These are phyloP conservation scores for Taeniopygia guttata DNA, from an alignment of 2,797 vertebrate genomes.

Conservation along the genomic window DNA sequence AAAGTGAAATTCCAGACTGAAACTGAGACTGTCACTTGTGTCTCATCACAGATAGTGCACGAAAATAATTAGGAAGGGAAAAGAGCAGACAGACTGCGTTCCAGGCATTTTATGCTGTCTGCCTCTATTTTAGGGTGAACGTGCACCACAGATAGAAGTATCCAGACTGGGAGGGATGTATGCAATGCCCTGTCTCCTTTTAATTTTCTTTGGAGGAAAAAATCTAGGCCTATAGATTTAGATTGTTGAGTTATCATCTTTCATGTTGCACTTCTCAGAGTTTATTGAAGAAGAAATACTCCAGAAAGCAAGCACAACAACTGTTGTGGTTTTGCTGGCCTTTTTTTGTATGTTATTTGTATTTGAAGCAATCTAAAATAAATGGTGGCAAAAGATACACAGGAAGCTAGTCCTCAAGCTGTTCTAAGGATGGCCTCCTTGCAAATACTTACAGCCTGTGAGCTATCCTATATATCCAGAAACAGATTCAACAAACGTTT, in stretches of 20 bases:
- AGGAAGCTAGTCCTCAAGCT: background rate
- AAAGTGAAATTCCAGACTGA: slow-evolving; percentile 38
- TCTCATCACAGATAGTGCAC: slow-evolving; percentile 7
- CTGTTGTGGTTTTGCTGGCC: background rate
- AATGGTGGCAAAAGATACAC: background rate
- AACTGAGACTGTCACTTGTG: slow-evolving; percentile 9
- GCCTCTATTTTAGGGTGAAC: background rate
- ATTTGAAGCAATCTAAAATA: background rate
- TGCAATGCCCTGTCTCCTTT: background rate
- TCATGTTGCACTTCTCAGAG: background rate
- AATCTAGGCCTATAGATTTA: background rate
- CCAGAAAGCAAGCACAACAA: background rate
- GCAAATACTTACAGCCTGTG: background rate
- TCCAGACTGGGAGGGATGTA: background rate
- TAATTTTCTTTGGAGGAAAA: background rate
- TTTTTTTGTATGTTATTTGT: background rate
- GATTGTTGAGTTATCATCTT: background rate
- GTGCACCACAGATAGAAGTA: background rate
- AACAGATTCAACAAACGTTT: background rate
- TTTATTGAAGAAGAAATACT: background rate
- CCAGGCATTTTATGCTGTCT: slow-evolving; percentile 19
- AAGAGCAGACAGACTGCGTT: background rate
- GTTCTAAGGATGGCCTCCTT: background rate
- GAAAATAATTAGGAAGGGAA: slow-evolving; percentile 6
- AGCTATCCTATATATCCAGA: background rate